Evolutionary conservation across 2,888 invertebrate genomes (phyloP).

Genomic region (Mactromeris polynyma): DNA sequence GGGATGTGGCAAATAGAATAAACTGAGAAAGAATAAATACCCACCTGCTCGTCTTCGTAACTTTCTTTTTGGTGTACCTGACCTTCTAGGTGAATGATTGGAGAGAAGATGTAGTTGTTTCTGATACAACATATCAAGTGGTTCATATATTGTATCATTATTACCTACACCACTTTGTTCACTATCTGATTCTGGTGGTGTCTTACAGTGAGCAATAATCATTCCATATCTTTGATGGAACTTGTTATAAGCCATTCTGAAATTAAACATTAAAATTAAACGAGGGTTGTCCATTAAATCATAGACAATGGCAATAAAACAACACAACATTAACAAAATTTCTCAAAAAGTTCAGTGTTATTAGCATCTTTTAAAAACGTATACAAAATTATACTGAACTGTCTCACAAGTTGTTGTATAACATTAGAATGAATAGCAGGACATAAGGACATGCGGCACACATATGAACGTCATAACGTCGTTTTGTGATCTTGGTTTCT

Average conservation of each 20-base stretch:
- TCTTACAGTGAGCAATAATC: constrained; percentile 63
- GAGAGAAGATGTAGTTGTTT: constrained; percentile 71
- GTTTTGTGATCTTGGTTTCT: too few species aligned
- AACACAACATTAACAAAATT: too few species aligned
- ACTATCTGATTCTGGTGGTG: constrained; percentile 6
- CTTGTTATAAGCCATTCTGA: constrained; percentile 77
- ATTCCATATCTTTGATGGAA: constrained; percentile 81
- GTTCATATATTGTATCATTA: constrained; percentile 68
- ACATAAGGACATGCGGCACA: too few species aligned
- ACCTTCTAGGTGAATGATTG: constrained; percentile 64
- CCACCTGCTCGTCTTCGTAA: constrained; percentile 78
- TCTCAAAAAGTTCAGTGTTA: too few species aligned
- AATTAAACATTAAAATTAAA: neutral
- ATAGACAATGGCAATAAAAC: too few species aligned
- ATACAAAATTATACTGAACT: too few species aligned
- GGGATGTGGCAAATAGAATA: too few species aligned
- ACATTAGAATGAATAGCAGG: too few species aligned
- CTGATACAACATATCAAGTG: constrained; percentile 71
- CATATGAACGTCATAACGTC: too few species aligned
- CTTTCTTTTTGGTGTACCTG: constrained; percentile 72
- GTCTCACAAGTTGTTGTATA: too few species aligned
- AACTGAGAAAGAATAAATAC: neutral
- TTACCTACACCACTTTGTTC: neutral
- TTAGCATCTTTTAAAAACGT: too few species aligned
- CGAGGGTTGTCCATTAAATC: too few species aligned